Percentiles rank a stretch among this genome's conserved stretches.
Evolutionary conservation across 2,888 invertebrate species (phyloP).

Genomic region (Rhabditoides inermis): DNA sequence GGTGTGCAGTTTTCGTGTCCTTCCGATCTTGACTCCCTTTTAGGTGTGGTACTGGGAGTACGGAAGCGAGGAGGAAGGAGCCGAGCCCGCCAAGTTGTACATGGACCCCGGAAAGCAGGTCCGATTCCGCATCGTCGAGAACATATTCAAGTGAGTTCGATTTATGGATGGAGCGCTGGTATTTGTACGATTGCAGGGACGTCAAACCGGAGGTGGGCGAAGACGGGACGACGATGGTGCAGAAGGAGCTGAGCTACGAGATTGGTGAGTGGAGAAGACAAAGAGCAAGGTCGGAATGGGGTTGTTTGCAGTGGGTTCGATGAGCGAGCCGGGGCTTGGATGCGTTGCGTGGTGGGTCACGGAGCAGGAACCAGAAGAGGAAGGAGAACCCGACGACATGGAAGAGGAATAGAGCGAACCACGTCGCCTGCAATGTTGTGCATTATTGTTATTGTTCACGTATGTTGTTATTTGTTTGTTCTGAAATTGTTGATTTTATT

Average conservation of each 20-base stretch:
- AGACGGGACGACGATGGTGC: slow-evolving; percentile 18
- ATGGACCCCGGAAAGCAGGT: slow-evolving; percentile 40
- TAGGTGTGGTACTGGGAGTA: slow-evolving; percentile 41
- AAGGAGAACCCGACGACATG: slow-evolving; percentile 21
- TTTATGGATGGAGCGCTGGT: neutral
- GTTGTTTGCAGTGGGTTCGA: slow-evolving; percentile 19
- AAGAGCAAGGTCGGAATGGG: slow-evolving; percentile 4
- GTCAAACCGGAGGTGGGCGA: slow-evolving; percentile 20
- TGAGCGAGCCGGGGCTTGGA: slow-evolving; percentile 44
- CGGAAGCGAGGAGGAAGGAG: slow-evolving; percentile 21
- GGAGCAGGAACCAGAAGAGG: slow-evolving; percentile 26
- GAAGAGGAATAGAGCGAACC: slow-evolving; percentile 5
- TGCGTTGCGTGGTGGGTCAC: slow-evolving; percentile 41
- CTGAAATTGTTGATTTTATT: too few relatives aligned
- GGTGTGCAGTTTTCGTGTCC: slow-evolving; percentile 4
- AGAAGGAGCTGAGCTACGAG: slow-evolving; percentile 25
- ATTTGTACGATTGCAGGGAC: slow-evolving; percentile 14
- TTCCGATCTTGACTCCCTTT: neutral
- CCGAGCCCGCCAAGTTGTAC: slow-evolving; percentile 34
- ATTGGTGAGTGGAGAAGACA: neutral
- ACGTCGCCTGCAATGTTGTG: neutral
- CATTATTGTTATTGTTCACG: neutral
- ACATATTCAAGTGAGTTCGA: slow-evolving; percentile 28
- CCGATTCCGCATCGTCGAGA: slow-evolving; percentile 26
- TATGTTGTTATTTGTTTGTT: neutral